Evolutionary conservation across 1,140 invertebrate species (phyloP), one percentile per base, ranked within the genome.

Genomic region (Telenomus remus): DNA sequence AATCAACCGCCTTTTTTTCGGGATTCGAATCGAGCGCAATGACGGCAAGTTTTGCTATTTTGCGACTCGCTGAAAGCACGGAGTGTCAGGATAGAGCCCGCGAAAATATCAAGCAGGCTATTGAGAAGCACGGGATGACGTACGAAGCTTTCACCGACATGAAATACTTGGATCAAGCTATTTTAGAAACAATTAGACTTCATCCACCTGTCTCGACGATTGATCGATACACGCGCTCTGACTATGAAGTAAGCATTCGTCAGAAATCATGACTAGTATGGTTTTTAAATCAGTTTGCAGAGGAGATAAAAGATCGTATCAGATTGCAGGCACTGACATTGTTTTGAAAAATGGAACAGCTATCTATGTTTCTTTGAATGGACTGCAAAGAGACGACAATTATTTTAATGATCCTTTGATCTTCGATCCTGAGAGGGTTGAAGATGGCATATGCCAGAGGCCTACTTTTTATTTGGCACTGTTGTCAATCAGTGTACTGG

Each of bases 181-280:
- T 79, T 27, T 11, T 80, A 8, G 84, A 86, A 74, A 83, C 88
- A 9, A 77, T 92, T 4, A 82, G 91, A 49, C 68, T 92, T 7
- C 91, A 89, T 81, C 91, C 91, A 9, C 89, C 91, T n/a, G 90
- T 92, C 0, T 91, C 91, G 1, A 86, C 90, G 1, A 89, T 91
- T 69, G 90, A 88, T 35, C 78, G 91, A 65, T 83, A 82, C 27
- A 81, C 89, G 0, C 81, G 82, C 0, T 80, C 89, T 66, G 89
- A 86, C 53, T 88, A 86, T 42, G 81, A 71, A 37, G 84, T 84
- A 80, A n/a, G 37, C n/a, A 39, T 39, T 9, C 9, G 9, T 11
- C 9, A 39, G 9, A 27, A 27, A 27, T 27, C 19, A 27, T 27
- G 19, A 27, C 19, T 3, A 27, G 6, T 39, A 9, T 9, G 3